These are phyloP conservation scores for Sinonovacula constricta DNA, from an alignment of 1,140 invertebrate genomes.

Conservation along the genomic window DNA sequence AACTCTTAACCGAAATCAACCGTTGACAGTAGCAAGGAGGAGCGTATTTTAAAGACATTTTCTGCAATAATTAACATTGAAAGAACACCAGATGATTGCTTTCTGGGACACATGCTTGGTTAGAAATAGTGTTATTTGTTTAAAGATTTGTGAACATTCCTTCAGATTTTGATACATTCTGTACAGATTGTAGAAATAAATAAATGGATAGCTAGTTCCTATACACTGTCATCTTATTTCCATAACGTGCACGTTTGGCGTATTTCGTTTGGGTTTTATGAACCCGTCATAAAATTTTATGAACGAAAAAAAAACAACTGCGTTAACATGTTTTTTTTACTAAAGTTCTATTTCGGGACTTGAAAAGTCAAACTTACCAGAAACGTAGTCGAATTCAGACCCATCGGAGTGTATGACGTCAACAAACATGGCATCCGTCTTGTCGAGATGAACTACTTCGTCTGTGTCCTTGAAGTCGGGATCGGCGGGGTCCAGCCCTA, in stretches of 20 bases:
- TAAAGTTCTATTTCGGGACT: too few species aligned
- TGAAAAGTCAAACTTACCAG: constrained; percentile 47
- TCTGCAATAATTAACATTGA: too few species aligned
- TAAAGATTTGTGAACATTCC: too few species aligned
- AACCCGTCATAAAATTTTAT: not conserved
- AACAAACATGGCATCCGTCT: constrained; percentile 85
- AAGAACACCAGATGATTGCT: too few species aligned
- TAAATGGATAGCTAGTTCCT: too few species aligned
- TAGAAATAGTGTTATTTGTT: too few species aligned
- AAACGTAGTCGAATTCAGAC: constrained; percentile 40
- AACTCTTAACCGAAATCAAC: too few species aligned
- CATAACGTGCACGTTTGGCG: not conserved
- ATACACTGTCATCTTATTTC: not conserved
- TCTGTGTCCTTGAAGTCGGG: constrained; percentile 92
- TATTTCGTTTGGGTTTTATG: not conserved
- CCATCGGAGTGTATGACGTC: constrained; percentile 91
- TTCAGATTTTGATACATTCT: too few species aligned
- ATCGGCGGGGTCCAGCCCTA: constrained; percentile 93
- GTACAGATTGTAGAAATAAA: too few species aligned
- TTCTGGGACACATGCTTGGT: too few species aligned
- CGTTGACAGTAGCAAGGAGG: too few species aligned
- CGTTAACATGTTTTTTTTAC: not conserved
- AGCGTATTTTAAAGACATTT: too few species aligned
- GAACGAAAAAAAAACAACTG: not conserved
- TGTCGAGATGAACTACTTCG: constrained; percentile 89